phyloP scores from a whole-genome alignment of 2,113 vertebrate species.

The Marcusenius ussheri region DNA sequence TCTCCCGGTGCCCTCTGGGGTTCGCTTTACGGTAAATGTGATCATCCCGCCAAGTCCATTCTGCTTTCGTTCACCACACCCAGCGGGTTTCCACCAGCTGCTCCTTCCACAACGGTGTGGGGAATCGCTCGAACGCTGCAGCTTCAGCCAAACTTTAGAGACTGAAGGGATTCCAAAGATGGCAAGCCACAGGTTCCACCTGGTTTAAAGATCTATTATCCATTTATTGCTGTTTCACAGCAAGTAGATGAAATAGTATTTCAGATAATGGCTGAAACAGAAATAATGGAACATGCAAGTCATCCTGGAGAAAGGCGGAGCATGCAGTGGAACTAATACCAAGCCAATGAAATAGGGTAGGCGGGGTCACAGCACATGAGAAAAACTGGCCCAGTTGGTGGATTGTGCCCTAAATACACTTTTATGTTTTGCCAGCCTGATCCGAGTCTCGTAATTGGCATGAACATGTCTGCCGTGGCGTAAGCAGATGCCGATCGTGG shows the following conservation, averaged over 20 bases:
- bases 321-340: not conserved
- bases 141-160: not conserved
- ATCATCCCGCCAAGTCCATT: conserved; percentile 11
- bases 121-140: not conserved
- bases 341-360: not conserved
- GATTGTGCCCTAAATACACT: not conserved
- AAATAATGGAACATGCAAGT: conserved; percentile 5
- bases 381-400: not conserved
- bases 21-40: conserved; percentile 7
- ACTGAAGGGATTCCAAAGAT: conserved; percentile 4
- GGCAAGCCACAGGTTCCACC: not conserved
- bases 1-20: conserved; percentile 28
- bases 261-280: not conserved
- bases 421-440: conserved; percentile 3
- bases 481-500: not conserved
- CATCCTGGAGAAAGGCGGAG: not conserved
- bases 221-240: conserved; percentile 2
- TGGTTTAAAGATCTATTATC: conserved; percentile 5
- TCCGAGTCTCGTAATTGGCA: not conserved
- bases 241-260: not conserved
- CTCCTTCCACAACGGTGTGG: not conserved
- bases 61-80: not conserved
- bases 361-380: not conserved
- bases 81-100: conserved; percentile 7
- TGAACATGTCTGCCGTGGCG: not conserved